Conservation (phyloP, 1,140 invertebrate genomes). For the Aphis gossypii region DNA sequence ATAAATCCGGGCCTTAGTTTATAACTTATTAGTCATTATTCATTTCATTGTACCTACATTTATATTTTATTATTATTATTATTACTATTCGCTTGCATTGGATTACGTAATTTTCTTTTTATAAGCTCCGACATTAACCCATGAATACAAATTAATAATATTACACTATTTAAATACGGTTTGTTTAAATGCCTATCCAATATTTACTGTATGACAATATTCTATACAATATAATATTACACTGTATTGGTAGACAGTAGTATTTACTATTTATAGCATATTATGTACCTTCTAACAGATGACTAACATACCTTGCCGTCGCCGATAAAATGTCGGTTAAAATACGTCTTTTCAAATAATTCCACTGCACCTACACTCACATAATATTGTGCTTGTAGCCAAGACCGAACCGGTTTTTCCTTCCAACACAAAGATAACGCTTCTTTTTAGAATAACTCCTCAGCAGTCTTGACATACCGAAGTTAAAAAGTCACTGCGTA, state of each 20-base stretch:
- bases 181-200: background rate
- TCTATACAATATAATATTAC: background rate
- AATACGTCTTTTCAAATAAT: background rate
- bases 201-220: background rate
- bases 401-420: slow-evolving; percentile 45
- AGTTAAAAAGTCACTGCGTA: slow-evolving; percentile 53
- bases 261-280: too few species aligned
- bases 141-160: background rate
- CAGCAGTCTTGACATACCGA: slow-evolving; percentile 50
- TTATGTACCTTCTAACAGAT: background rate
- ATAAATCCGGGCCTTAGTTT: too few species aligned
- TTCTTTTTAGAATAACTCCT: slow-evolving; percentile 33
- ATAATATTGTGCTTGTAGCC: background rate
- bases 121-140: background rate
- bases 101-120: slow-evolving; percentile 30
- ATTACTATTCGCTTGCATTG: background rate
- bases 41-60: background rate
- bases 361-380: background rate
- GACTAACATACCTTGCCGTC: background rate
- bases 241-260: background rate
- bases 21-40: background rate
- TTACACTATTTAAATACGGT: background rate
- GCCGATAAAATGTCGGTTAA: slow-evolving; percentile 37
- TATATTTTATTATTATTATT: background rate
- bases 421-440: slow-evolving; percentile 40